Evolutionary conservation across 2,113 vertebrate species (phyloP).

Genomic region (Ochotona curzoniae): DNA sequence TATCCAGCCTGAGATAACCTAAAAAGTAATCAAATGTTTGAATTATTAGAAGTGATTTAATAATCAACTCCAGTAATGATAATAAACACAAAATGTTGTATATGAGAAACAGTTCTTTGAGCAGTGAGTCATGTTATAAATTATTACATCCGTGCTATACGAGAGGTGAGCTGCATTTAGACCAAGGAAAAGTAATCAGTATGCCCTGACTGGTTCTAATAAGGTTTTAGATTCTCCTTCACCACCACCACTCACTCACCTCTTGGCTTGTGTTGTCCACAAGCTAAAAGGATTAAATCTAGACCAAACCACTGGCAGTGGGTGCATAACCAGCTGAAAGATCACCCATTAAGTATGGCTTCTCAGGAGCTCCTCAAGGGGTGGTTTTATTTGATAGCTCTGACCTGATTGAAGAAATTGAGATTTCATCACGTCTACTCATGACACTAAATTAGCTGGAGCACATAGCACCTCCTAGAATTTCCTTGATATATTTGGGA

Average conservation of each 20-base stretch:
- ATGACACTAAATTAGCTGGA: conserved; percentile 59
- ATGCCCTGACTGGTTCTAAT: conserved; percentile 57
- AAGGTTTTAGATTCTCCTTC: conserved; percentile 49
- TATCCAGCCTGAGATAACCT: conserved; percentile 42
- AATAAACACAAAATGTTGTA: conserved; percentile 45
- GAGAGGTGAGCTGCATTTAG: conserved; percentile 52
- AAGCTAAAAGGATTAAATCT: conserved; percentile 59
- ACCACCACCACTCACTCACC: neutral
- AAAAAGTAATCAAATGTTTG: conserved; percentile 38
- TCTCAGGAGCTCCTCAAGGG: neutral
- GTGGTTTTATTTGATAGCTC: conserved; percentile 60
- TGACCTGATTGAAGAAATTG: conserved; percentile 71
- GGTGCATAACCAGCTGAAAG: conserved; percentile 4
- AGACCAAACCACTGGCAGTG: conserved; percentile 36
- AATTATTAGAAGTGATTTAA: conserved; percentile 42
- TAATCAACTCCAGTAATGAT: neutral
- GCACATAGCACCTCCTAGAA: conserved; percentile 61
- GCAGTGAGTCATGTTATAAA: conserved; percentile 56
- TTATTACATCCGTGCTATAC: conserved; percentile 34
- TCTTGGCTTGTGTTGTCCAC: conserved; percentile 49
- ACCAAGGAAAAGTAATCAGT: conserved; percentile 36
- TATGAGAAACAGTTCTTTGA: conserved; percentile 1
- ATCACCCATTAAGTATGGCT: conserved; percentile 46
- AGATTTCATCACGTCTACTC: conserved; percentile 67
- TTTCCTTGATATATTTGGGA: conserved; percentile 67